A percentile compares a stretch with the other conserved stretches of the same genome.
phyloP scores from a whole-genome alignment of 2,797 vertebrate genomes.

The Acrossocheilus wenchowensis region DNA sequence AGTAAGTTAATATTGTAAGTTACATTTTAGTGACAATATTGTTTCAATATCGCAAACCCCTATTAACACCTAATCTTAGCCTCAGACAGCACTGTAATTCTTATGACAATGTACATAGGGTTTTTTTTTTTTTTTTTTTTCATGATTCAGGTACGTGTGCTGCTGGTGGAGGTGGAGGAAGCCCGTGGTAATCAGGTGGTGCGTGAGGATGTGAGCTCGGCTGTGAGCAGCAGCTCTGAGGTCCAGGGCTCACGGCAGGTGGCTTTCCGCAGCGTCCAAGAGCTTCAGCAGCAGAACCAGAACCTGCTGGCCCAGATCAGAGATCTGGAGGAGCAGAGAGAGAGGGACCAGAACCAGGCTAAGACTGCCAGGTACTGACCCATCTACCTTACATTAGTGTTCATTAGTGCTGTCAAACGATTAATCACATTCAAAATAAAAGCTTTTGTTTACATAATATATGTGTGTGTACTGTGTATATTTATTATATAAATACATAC shows the following conservation, averaged over 20 bases:
- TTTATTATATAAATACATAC: no score
- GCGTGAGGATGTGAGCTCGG: constrained; percentile 86
- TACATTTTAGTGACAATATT: neutral
- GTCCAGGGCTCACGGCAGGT: constrained; percentile 79
- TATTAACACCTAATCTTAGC: neutral
- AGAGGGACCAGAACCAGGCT: constrained; percentile 81
- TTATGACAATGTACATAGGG: neutral
- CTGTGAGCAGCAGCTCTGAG: constrained; percentile 81
- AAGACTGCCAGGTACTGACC: constrained; percentile 83
- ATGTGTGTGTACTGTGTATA: no score
- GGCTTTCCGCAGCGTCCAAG: constrained; percentile 90
- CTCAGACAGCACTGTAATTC: neutral
- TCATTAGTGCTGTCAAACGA: neutral
- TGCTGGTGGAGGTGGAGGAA: constrained; percentile 93
- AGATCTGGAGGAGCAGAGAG: constrained; percentile 87
- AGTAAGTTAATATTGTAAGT: neutral
- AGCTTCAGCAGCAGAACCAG: constrained; percentile 94
- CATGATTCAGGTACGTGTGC: constrained; percentile 81
- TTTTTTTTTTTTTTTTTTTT: neutral
- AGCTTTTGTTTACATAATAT: no score
- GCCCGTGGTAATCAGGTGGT: constrained; percentile 87
- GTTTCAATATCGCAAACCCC: neutral
- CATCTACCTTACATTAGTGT: neutral
- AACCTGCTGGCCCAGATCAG: constrained; percentile 85
- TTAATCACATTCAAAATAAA: no score